Conservation (phyloP, 2,113 vertebrate genomes). For the Archocentrus centrarchus region DNA sequence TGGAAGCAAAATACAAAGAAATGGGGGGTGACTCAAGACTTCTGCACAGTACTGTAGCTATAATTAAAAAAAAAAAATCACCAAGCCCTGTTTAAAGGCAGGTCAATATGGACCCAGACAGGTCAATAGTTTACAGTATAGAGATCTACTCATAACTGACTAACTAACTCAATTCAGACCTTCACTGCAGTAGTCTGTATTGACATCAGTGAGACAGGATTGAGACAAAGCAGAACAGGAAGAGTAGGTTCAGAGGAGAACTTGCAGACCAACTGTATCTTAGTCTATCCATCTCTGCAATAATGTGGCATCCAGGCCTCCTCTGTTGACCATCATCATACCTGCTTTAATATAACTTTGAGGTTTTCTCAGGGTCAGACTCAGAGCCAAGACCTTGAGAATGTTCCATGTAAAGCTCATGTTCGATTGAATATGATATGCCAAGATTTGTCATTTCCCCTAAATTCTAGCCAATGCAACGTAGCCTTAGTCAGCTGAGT, state of each 20-base stretch:
- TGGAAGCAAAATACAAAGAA: neutral
- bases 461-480: neutral
- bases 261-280: slow-evolving; percentile 27
- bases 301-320: neutral
- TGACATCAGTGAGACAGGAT: slow-evolving; percentile 27
- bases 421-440: neutral
- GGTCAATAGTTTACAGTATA: slow-evolving; percentile 48
- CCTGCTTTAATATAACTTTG: neutral
- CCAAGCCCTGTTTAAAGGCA: slow-evolving; percentile 37
- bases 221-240: slow-evolving; percentile 70
- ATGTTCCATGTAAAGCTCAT: neutral
- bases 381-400: neutral
- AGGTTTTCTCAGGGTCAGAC: neutral
- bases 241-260: slow-evolving; percentile 15
- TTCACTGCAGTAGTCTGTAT: slow-evolving; percentile 8
- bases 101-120: slow-evolving; percentile 24
- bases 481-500: too few relatives aligned
- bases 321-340: neutral
- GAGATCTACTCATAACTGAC: slow-evolving; percentile 29
- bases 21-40: neutral
- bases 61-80: slow-evolving; percentile 10
- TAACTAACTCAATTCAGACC: slow-evolving; percentile 47
- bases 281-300: slow-evolving; percentile 24
- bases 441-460: neutral
- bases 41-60: neutral